Evolutionary conservation across 2,797 vertebrate species (phyloP).

Genomic region (Gambelia wislizenii): DNA sequence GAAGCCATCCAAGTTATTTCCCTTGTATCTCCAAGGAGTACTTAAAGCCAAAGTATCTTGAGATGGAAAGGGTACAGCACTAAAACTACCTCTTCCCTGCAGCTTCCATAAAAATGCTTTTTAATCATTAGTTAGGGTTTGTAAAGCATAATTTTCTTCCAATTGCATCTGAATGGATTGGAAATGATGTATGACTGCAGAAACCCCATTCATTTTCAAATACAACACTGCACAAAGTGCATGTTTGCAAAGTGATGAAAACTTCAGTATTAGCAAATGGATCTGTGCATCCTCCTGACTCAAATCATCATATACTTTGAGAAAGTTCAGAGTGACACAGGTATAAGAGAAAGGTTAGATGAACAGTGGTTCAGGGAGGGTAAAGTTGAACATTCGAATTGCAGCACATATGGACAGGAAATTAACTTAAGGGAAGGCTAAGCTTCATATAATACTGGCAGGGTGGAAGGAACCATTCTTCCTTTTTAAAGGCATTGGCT

Average conservation of each 20-base stretch:
- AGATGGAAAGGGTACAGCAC: constrained; percentile 6
- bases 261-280: constrained; percentile 41
- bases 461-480: neutral
- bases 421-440: constrained; percentile 1
- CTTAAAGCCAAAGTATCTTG: constrained; percentile 19
- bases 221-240: neutral
- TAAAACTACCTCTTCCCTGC: neutral
- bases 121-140: constrained; percentile 19
- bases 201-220: constrained; percentile 28
- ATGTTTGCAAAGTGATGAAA: constrained; percentile 15
- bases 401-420: neutral
- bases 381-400: neutral
- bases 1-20: neutral
- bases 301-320: neutral
- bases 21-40: neutral
- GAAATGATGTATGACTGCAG: constrained; percentile 20
- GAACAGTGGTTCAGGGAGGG: neutral
- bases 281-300: neutral
- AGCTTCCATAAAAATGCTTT: constrained; percentile 35
- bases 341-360: neutral
- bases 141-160: constrained; percentile 14
- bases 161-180: constrained; percentile 22
- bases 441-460: too few relatives aligned
- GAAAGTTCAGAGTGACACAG: neutral
- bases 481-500: neutral